Conservation (phyloP, 2,888 invertebrate species). For the Drosophila neonasuta region DNA sequence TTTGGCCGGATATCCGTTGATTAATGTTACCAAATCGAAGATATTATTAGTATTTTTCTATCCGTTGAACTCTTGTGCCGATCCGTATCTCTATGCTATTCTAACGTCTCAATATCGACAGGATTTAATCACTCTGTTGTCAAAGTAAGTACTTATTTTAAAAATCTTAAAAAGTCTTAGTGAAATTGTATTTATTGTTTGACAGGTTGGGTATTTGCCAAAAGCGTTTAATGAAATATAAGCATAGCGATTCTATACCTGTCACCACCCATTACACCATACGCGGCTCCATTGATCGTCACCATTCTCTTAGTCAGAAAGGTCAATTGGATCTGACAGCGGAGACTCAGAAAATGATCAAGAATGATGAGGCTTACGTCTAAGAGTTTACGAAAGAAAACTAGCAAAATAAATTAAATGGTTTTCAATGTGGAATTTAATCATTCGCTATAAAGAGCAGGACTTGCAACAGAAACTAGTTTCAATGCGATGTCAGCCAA, state of each 20-base stretch:
- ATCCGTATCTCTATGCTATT: slow-evolving; percentile 95
- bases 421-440: slow-evolving; percentile 2
- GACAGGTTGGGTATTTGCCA: slow-evolving; percentile 84
- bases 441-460: not conserved
- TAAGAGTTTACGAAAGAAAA: slow-evolving; percentile 37
- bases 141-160: slow-evolving; percentile 83
- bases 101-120: slow-evolving; percentile 92
- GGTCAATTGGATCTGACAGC: slow-evolving; percentile 37
- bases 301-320: slow-evolving; percentile 55
- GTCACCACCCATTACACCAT: slow-evolving; percentile 77
- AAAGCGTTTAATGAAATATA: slow-evolving; percentile 83
- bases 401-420: not conserved
- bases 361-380: slow-evolving; percentile 78
- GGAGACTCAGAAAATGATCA: slow-evolving; percentile 77
- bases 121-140: slow-evolving; percentile 87
- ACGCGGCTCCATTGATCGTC: slow-evolving; percentile 69
- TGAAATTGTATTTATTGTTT: not conserved
- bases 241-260: slow-evolving; percentile 78
- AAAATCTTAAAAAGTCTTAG: not conserved
- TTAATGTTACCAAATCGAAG: slow-evolving; percentile 91
- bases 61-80: slow-evolving; percentile 95
- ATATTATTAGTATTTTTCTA: slow-evolving; percentile 94
- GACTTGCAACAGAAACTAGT: not conserved
- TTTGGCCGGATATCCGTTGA: slow-evolving; percentile 90
- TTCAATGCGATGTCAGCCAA: slow-evolving; percentile 4